A percentile compares a stretch with the other conserved stretches of the same genome.
Evolutionary conservation across 2,797 vertebrate genomes (phyloP).

Genomic region (Fistularia commersonii): DNA sequence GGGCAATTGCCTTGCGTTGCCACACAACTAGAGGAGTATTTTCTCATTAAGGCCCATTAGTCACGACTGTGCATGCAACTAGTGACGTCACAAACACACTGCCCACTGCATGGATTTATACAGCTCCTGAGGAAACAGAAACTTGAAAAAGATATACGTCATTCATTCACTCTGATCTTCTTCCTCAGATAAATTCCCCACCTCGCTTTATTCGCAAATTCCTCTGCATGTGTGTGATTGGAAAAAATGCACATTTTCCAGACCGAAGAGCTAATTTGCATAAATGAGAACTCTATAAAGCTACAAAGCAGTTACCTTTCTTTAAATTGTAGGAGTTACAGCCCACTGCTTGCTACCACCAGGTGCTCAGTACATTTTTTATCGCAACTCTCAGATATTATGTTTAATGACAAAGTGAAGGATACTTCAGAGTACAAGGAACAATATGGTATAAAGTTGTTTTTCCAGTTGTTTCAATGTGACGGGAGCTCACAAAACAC

Average conservation of each 20-base stretch:
- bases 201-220: no score
- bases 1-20: neutral
- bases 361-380: neutral
- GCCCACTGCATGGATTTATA: neutral
- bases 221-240: no score
- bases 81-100: neutral
- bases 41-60: conserved; percentile 2
- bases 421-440: neutral
- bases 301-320: no score
- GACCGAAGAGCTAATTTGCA: no score
- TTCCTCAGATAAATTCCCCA: no score
- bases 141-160: neutral
- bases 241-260: no score
- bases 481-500: conserved; percentile 9
- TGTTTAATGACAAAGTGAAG: neutral
- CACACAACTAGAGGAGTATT: neutral
- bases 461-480: conserved; percentile 1
- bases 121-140: neutral
- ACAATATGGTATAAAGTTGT: neutral
- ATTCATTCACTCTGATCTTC: no score
- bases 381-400: neutral
- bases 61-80: neutral
- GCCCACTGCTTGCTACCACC: no score
- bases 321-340: no score
- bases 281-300: no score